phyloP scores from a whole-genome alignment of 2,113 vertebrate species.

The Seriola rivoliana region DNA sequence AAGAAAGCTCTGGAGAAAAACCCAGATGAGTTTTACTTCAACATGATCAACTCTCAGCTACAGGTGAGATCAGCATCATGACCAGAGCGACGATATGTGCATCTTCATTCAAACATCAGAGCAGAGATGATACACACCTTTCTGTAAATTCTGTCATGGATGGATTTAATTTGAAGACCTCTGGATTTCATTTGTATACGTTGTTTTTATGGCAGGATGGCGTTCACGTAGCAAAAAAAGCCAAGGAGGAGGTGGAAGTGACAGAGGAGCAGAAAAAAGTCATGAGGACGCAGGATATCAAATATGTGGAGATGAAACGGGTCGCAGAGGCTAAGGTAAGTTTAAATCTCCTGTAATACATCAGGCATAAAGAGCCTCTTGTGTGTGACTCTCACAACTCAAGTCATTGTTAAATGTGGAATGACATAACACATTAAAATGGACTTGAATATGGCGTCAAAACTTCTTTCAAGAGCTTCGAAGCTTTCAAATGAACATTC shows the following conservation, averaged over 20 bases:
- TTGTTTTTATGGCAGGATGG: constrained; percentile 87
- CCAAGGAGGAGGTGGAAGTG: constrained; percentile 83
- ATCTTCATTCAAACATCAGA: not conserved
- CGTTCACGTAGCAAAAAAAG: constrained; percentile 87
- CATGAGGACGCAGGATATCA: constrained; percentile 94
- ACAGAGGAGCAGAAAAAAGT: constrained; percentile 94
- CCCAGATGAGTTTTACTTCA: constrained; percentile 97
- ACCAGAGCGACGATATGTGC: not conserved
- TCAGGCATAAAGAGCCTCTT: not conserved
- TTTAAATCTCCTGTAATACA: no score
- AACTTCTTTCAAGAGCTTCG: no score
- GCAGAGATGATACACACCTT: not conserved
- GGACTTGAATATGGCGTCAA: not conserved
- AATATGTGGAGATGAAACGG: constrained; percentile 96
- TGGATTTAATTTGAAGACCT: not conserved
- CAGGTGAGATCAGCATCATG: constrained; percentile 80
- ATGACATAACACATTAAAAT: no score
- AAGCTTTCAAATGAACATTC: not conserved
- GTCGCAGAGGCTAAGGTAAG: constrained; percentile 92
- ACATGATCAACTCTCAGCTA: constrained; percentile 90
- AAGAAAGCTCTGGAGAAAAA: constrained; percentile 96
- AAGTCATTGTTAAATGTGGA: not conserved
- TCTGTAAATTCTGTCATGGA: accelerated
- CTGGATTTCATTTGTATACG: accelerated
- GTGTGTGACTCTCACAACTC: not conserved